These are phyloP conservation scores for Oreortyx pictus DNA, from an alignment of 2,797 vertebrate genomes.

Conservation along the genomic window DNA sequence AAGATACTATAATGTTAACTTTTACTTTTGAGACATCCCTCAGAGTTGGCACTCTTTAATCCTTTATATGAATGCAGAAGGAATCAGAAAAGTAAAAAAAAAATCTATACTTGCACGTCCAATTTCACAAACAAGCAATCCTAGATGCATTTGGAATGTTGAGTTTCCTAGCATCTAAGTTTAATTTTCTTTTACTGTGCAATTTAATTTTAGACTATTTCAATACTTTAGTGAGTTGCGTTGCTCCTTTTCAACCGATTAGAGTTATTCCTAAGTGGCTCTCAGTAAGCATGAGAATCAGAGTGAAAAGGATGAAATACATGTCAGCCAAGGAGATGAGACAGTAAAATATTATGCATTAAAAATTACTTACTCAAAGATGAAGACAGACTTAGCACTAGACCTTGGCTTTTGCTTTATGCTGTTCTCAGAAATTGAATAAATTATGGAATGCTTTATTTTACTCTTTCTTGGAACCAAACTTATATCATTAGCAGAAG, in stretches of 20 bases:
- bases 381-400: not conserved
- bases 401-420: not conserved
- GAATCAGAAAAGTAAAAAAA: not conserved
- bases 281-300: constrained; percentile 30
- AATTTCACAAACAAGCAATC: not conserved
- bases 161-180: not conserved
- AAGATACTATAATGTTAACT: not conserved
- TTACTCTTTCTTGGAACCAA: not conserved
- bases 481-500: not conserved
- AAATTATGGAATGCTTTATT: not conserved
- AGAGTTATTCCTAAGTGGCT: constrained; percentile 41
- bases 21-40: not conserved
- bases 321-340: not conserved
- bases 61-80: not conserved
- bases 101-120: not conserved
- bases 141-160: not conserved
- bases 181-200: not conserved
- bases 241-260: constrained; percentile 35
- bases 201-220: constrained; percentile 33
- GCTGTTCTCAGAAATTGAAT: not conserved
- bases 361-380: constrained; percentile 14
- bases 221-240: not conserved
- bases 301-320: constrained; percentile 8
- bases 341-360: constrained; percentile 38
- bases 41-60: not conserved